A percentile compares a stretch with the other conserved stretches of the same genome.
These are phyloP conservation scores for Chrysopa pallens DNA, from an alignment of 1,140 invertebrate genomes.

Conservation along the genomic window DNA sequence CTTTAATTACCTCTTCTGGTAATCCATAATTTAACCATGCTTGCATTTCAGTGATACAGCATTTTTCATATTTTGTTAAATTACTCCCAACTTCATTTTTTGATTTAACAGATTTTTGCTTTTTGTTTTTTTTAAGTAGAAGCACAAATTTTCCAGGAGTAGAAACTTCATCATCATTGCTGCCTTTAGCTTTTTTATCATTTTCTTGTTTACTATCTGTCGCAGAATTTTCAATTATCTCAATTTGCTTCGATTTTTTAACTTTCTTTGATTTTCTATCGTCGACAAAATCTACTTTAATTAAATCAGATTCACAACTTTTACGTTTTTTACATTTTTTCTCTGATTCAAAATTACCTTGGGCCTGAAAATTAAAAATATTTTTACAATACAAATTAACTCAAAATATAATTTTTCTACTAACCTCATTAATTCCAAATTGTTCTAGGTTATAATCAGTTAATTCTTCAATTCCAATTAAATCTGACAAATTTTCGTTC, in stretches of 20 bases:
- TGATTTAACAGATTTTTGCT: slow-evolving; percentile 2
- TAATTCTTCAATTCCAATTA: slow-evolving; percentile 42
- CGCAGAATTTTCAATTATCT: too few species aligned
- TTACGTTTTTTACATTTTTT: slow-evolving; percentile 5
- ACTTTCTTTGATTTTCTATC: background rate
- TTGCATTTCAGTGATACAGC: slow-evolving; percentile 28
- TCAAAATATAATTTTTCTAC: slow-evolving; percentile 11
- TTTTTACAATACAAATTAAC: background rate
- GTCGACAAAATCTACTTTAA: slow-evolving; percentile 8
- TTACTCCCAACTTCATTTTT: slow-evolving; percentile 10
- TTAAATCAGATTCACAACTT: slow-evolving; percentile 1
- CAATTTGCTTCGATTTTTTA: too few species aligned
- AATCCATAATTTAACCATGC: slow-evolving; percentile 56
- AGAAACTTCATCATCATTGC: too few species aligned
- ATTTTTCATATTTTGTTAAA: slow-evolving; percentile 7
- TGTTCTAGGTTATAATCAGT: slow-evolving; percentile 26
- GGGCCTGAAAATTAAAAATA: slow-evolving; percentile 12
- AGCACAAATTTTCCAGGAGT: too few species aligned
- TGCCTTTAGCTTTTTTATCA: too few species aligned
- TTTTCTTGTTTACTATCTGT: too few species aligned
- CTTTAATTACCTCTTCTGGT: slow-evolving; percentile 48
- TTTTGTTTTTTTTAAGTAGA: background rate
- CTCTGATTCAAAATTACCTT: slow-evolving; percentile 4
- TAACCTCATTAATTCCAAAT: slow-evolving; percentile 20
- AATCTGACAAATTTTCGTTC: slow-evolving; percentile 27